Base-by-base conservation (phyloP, 2,797 vertebrate genomes). In the Coracias cyanogaster region DNA sequence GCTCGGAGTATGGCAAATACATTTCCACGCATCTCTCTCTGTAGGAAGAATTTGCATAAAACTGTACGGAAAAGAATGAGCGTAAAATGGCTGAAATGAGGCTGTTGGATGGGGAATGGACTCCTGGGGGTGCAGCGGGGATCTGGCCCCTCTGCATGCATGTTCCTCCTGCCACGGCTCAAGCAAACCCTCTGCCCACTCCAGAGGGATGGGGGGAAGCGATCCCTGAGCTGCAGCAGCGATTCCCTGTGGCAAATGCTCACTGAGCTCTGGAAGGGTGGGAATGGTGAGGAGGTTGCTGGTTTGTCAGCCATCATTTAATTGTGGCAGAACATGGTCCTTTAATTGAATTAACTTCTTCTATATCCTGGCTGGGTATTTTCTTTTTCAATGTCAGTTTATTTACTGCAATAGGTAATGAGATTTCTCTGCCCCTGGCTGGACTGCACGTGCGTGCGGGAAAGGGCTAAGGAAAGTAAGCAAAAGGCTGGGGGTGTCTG, bases 101-200 rank as follows among this genome's bases (percentile, higher is more conserved):
- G 58, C 18, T 22, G 52, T 9, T 6, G 35, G 80, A 3, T 52
- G 58, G 51, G 39, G 10, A 28, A 21, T 2, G n/a, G 49, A 2
- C 3, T 37, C 45, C 43, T 3, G 3, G n/a, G 58, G 39, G 12
- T 5, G 29, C 21, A 31, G 64, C 0, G 2, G 39, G 48, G 7
- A 17, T 31, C 48, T 22, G 86, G 52, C 6, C 29, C 41, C 65
- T 6, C 22, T 6, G 8, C 11, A 35, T 1, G 3, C 15, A 3
- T 0, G 1, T 1, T 29, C 24, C 49, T 80, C 8, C 45, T 89
- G 74, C 37, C 33, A 5, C 0, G 11, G 86, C 35, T 46, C 2
- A 1, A 67, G 55, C 26, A 46, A 83, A 60, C 31, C 57, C 69
- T 18, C 48, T 77, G 33, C 48, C 49, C 0, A 6, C 26, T 52